Base-by-base conservation (phyloP, 92 coral and sea anemone genomes). In the Porites cylindrica region DNA sequence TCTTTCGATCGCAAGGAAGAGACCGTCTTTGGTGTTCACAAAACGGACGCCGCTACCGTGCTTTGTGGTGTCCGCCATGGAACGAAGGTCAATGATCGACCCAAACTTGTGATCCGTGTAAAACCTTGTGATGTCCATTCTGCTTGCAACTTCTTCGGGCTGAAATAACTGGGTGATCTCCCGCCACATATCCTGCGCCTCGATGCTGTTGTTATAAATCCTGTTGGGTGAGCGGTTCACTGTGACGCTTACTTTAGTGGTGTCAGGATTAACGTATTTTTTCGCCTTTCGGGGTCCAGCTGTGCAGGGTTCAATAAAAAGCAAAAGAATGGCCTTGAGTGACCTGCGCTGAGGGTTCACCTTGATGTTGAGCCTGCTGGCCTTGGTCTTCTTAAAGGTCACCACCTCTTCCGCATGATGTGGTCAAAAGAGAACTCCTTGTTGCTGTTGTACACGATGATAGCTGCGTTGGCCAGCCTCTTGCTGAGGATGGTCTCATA, bases 211-310 rank as follows among this genome's bases (percentile, higher is more conserved):
- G 51, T 63, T 80, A 80, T 73, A 88, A 21, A 88, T 20, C 76
- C 51, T 88, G 83, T 81, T 82, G 38, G 91, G 87, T 24, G 73
- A 51, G 18, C 91, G 78, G 71, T 81, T 71, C 11, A 88, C 72
- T 0, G 69, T 88, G 68, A 88, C 71, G 1, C 69, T 70, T 4
- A 88, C 86, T 19, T 71, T 88, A 29, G 32, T 29, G 2, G 81
- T 58, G 65, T 81, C 77, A 50, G 91, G 91, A 65, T 74, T 24
- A 21, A 47, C 51, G 87, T 73, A 81, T 51, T 75, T 65, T 61
- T 88, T 83, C 0, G 83, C 65, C n/a, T 76, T 60, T 23, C 78
- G 68, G 16, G 80, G 12, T 4, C 78, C 87, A 0, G 87, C 78
- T 9, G 70, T 24, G 78, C 32, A 87, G 8, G 82, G 73, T 72